Conservation (phyloP, 2,888 invertebrate genomes). For the Hedychridium roseum region DNA sequence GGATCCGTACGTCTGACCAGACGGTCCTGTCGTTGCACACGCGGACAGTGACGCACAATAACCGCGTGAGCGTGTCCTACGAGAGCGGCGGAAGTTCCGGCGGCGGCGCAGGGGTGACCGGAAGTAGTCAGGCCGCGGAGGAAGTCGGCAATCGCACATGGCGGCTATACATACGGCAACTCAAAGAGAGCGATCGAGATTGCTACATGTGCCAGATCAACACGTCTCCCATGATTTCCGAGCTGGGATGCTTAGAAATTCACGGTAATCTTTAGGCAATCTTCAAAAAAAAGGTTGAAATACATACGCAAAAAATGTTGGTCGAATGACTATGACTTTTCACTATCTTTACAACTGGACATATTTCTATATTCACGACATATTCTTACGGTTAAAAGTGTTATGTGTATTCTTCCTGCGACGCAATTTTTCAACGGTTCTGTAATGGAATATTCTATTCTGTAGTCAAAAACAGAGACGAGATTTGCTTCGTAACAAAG, state of each 20-base stretch:
- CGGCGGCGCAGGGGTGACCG: slow-evolving; percentile 81
- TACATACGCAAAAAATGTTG: too few species aligned
- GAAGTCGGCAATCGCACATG: slow-evolving; percentile 84
- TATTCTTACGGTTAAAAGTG: neutral
- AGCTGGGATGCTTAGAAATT: slow-evolving; percentile 87
- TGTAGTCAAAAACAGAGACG: too few species aligned
- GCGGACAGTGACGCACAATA: slow-evolving; percentile 84
- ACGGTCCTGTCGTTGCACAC: slow-evolving; percentile 88
- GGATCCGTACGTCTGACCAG: slow-evolving; percentile 89
- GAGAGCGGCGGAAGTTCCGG: slow-evolving; percentile 69
- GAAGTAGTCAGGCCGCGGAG: slow-evolving; percentile 82
- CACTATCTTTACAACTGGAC: slow-evolving; percentile 1
- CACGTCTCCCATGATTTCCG: slow-evolving; percentile 86
- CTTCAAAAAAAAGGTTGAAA: too few species aligned
- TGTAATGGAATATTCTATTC: neutral
- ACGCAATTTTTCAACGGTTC: neutral
- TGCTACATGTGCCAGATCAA: slow-evolving; percentile 95
- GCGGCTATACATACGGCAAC: slow-evolving; percentile 84
- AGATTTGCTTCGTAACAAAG: too few species aligned
- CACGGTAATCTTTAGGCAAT: slow-evolving; percentile 71
- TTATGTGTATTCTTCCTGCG: neutral
- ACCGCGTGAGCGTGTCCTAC: slow-evolving; percentile 81
- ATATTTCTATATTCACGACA: neutral
- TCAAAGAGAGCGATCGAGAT: slow-evolving; percentile 83
- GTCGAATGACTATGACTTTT: too few species aligned